Evolutionary conservation across 2,797 vertebrate species (phyloP).

Genomic region (Loris lydekkerianus): DNA sequence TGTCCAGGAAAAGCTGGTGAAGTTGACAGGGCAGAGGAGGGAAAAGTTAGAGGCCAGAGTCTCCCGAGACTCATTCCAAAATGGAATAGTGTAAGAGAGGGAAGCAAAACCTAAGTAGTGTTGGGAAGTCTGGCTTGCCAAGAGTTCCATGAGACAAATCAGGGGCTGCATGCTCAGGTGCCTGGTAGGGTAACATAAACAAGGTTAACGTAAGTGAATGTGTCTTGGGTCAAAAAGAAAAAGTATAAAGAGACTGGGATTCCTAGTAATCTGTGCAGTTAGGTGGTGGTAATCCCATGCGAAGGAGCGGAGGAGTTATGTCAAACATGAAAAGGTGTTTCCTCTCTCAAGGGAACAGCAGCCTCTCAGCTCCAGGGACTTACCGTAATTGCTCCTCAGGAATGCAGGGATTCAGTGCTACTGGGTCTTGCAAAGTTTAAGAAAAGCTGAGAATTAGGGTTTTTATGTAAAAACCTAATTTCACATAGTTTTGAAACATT

Average conservation of each 20-base stretch:
- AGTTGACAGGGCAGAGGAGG: slow-evolving; percentile 42
- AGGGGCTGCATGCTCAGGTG: background rate
- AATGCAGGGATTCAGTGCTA: background rate
- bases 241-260: background rate
- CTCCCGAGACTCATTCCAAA: background rate
- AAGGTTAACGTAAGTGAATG: background rate
- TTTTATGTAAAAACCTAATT: background rate
- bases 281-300: fast-evolving
- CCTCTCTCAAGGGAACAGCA: background rate
- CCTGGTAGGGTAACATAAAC: background rate
- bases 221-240: background rate
- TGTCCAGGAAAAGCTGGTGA: slow-evolving; percentile 51
- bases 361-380: background rate
- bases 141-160: background rate
- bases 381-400: background rate
- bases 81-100: background rate
- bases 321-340: background rate
- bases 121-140: background rate
- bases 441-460: background rate
- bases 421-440: background rate
- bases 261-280: background rate
- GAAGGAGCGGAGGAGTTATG: background rate
- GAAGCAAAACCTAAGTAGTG: background rate
- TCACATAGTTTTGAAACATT: background rate
- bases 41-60: slow-evolving; percentile 24